Evolutionary conservation across 2,113 vertebrate genomes (phyloP).

Genomic region (Ailuropoda melanoleuca): DNA sequence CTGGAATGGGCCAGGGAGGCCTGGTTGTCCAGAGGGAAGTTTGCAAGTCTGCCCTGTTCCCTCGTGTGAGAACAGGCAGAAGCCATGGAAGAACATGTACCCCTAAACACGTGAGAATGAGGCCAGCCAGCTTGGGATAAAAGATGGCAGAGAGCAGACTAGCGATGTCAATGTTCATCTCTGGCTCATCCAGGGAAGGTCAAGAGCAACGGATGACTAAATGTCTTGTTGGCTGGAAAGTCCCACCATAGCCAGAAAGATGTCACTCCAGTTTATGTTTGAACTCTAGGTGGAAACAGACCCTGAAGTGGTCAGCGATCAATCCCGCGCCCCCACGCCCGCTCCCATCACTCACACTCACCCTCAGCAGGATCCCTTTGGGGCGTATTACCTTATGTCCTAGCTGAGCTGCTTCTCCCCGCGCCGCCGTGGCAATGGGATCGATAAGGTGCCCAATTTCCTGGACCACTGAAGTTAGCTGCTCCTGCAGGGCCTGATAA

Average conservation of each 20-base stretch:
- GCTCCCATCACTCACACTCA: fast-evolving
- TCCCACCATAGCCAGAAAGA: not conserved
- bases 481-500: constrained; percentile 95
- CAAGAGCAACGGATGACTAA: not conserved
- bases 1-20: not conserved
- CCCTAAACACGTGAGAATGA: not conserved
- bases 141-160: not conserved
- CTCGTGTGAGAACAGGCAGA: not conserved
- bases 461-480: constrained; percentile 97
- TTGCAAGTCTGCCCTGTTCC: not conserved
- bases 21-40: not conserved
- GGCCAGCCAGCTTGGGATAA: not conserved
- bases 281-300: not conserved
- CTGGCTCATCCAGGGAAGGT: not conserved
- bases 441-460: constrained; percentile 98
- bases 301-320: not conserved
- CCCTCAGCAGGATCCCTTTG: not conserved
- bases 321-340: fast-evolving
- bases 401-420: constrained; percentile 97
- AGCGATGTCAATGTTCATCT: not conserved
- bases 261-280: not conserved
- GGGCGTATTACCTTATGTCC: constrained; percentile 93
- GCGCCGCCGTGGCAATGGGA: constrained; percentile 94
- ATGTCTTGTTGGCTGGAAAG: not conserved
- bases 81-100: not conserved